phyloP scores from a whole-genome alignment of 2,888 invertebrate genomes.

The Alentia gelatinosa region DNA sequence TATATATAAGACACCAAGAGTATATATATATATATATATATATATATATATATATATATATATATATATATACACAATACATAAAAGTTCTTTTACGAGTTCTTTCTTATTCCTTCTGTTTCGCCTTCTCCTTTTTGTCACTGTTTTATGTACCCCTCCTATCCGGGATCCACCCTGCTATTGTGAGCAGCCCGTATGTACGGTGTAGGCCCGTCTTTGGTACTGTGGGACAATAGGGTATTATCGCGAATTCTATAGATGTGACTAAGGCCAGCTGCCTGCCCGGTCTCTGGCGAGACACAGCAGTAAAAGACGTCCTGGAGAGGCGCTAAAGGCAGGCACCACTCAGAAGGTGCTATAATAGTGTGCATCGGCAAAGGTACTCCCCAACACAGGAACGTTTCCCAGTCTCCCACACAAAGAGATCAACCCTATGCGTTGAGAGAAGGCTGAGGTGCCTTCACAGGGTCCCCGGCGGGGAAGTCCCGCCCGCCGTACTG shows the following conservation, averaged over 20 bases:
- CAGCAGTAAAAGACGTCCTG: no score
- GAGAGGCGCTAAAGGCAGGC: no score
- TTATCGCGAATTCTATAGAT: not conserved
- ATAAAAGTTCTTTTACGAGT: no score
- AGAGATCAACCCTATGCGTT: no score
- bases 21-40: no score
- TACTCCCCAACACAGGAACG: not conserved
- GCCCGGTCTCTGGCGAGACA: no score
- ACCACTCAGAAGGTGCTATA: not conserved
- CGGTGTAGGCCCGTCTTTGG: not conserved
- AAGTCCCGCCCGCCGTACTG: no score
- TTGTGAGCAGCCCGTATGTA: not conserved
- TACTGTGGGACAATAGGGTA: not conserved
- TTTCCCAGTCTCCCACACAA: not conserved
- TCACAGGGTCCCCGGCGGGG: no score
- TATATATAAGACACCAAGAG: no score
- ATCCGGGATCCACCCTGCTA: not conserved
- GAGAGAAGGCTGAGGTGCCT: no score
- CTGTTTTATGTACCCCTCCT: not conserved
- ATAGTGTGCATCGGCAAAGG: not conserved
- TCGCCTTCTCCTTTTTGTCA: not conserved
- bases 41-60: no score
- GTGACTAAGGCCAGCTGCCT: not conserved
- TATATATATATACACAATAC: no score
- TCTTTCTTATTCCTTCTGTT: not conserved